Evolutionary conservation across 1,140 invertebrate genomes (phyloP).

Genomic region (Phocides pigmalion): DNA sequence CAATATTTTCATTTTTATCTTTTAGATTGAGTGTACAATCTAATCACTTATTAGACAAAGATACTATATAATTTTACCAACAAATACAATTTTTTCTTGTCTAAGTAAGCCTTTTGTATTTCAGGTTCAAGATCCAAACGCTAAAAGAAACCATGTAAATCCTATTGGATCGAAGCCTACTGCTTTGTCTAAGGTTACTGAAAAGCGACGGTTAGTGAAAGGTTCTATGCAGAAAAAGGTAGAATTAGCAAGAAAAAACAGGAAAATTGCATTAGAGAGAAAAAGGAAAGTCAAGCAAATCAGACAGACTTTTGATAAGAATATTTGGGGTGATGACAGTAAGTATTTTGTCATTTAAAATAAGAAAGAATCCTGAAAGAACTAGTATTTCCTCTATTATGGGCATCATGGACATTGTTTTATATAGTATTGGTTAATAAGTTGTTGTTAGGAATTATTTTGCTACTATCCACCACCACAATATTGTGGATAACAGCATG

Average conservation of each 20-base stretch:
- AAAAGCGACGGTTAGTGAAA: conserved; percentile 59
- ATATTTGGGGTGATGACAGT: conserved; percentile 74
- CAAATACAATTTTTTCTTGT: too few species aligned
- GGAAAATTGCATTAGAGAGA: conserved; percentile 61
- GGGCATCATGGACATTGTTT: too few species aligned
- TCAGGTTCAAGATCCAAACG: conserved; percentile 84
- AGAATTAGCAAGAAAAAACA: conserved; percentile 65
- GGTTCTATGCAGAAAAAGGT: conserved; percentile 67
- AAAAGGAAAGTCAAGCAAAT: conserved; percentile 63
- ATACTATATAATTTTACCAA: too few species aligned
- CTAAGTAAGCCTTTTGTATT: conserved; percentile 6
- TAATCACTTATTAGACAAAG: too few species aligned
- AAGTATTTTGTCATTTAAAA: conserved; percentile 36
- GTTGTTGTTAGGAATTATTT: too few species aligned
- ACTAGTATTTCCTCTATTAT: too few species aligned
- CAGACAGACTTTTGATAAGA: conserved; percentile 64
- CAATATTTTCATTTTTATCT: too few species aligned
- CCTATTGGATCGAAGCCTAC: conserved; percentile 68
- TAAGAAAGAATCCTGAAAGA: too few species aligned
- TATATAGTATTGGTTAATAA: too few species aligned
- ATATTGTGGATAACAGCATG: too few species aligned
- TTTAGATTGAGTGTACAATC: too few species aligned
- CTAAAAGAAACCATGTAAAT: conserved; percentile 82
- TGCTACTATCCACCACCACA: too few species aligned
- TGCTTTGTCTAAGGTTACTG: conserved; percentile 67